phyloP scores from a whole-genome alignment of 1,140 invertebrate species.

The Microplitis mediator region DNA sequence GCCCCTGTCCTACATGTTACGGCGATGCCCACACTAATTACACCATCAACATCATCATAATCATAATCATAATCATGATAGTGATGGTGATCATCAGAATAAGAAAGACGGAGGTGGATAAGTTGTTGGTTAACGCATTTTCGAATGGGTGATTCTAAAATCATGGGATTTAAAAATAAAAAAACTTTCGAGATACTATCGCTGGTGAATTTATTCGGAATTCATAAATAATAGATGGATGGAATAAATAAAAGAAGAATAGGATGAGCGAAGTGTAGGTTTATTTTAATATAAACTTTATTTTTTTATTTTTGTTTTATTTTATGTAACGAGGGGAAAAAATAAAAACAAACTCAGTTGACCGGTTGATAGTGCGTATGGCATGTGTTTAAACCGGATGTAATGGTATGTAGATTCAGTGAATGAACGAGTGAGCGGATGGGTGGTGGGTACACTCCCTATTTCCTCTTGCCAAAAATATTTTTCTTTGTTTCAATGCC shows the following conservation, averaged over 20 bases:
- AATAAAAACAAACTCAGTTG: not conserved
- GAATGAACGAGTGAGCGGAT: conserved; percentile 35
- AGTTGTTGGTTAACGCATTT: too few species aligned
- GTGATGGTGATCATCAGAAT: too few species aligned
- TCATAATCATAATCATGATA: not conserved
- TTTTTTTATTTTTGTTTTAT: too few species aligned
- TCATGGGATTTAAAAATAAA: not conserved
- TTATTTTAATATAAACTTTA: not conserved
- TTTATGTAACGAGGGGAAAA: too few species aligned
- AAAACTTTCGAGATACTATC: too few species aligned
- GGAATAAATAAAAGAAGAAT: too few species aligned
- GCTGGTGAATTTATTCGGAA: too few species aligned
- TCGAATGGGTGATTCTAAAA: not conserved
- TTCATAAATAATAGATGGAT: too few species aligned
- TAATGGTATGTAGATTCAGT: conserved; percentile 25
- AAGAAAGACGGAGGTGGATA: too few species aligned
- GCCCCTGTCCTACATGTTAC: conserved; percentile 47
- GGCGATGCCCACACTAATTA: conserved; percentile 55
- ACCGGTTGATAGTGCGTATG: conserved; percentile 3
- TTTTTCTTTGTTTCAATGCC: conserved; percentile 3
- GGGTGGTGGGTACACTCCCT: conserved; percentile 25
- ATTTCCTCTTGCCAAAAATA: conserved; percentile 35
- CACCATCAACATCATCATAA: conserved; percentile 40
- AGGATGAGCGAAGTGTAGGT: too few species aligned
- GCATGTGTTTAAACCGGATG: conserved; percentile 15